Base-by-base conservation (phyloP, 2,888 invertebrate species). In the Sicus ferrugineus region DNA sequence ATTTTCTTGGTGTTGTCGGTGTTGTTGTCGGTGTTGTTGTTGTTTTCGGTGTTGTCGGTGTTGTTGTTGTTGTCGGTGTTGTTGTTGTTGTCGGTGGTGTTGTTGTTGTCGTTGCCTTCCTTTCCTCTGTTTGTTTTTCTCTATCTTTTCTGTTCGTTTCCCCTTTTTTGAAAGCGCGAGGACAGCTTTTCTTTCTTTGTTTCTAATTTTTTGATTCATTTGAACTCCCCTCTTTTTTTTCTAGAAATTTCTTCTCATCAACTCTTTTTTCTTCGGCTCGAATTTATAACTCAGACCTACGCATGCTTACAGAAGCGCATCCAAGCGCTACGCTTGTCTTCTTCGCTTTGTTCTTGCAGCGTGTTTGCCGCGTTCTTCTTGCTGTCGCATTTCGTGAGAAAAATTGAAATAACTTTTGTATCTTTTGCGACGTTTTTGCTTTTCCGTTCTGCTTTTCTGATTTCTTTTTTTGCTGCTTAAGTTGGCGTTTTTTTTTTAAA, bases 291-390 rank as follows among this genome's bases (percentile, higher is more conserved):
- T 28, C 6, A 38, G 9, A 16, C 38, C 3, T 30, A 63, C 34
- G 65, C 65, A 23, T 65, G 65, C 34, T 34, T 34, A 54, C 52
- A 52, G 54, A 38, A 65, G 65, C 65, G 54, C 38, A 65, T 26
- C 52, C 65, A 19, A 34, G 42, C 42, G 38, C 11, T 42, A 52
- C 9, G 38, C 21, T 38, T 50, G 19, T 23, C 30, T 61, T 42
- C 38, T 61, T 23, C 0, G 26, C 16, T 2, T 46, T 48, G 16
- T 48, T n/a, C 14, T 46, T 30, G 5, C 7, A 3, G 54, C 23
- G 21, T 54, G 11, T 5, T 11, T 11, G 19, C 46, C 9, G 14
- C 9, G n/a, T 56, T n/a, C 42, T 38, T 66, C 56, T 21, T 54
- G 9, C 21, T 64, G 31, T 64, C 42, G 30, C 59, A 21, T 59